Evolutionary conservation across 2,888 invertebrate genomes (phyloP).

Genomic region (Coleophora flavipennella): DNA sequence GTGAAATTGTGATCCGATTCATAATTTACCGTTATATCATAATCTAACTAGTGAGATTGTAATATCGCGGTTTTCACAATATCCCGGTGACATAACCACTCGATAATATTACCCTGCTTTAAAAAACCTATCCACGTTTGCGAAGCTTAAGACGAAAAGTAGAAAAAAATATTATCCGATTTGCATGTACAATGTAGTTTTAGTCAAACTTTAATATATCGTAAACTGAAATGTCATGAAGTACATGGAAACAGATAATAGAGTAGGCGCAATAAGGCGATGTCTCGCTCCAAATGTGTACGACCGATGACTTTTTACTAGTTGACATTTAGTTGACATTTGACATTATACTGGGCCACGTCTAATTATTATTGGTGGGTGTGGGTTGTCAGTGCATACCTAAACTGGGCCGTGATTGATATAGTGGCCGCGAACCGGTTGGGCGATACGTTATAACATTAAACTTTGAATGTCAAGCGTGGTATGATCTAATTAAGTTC

Average conservation of each 20-base stretch:
- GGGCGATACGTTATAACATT: constrained; percentile 41
- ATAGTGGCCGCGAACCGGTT: constrained; percentile 31
- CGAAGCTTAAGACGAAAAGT: too few species aligned
- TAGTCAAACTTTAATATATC: neutral
- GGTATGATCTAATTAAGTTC: constrained; percentile 47
- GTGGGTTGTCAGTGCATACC: constrained; percentile 54
- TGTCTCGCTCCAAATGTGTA: constrained; percentile 8
- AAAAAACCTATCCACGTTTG: too few species aligned
- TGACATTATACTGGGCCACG: constrained; percentile 56
- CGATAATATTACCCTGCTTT: too few species aligned
- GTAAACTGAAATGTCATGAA: constrained; percentile 1
- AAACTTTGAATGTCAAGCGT: constrained; percentile 42
- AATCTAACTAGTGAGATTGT: too few species aligned
- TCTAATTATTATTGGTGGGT: constrained; percentile 64
- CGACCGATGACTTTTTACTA: constrained; percentile 45
- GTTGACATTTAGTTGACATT: constrained; percentile 63
- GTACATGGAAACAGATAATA: constrained; percentile 23
- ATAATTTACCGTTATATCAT: too few species aligned
- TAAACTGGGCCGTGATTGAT: constrained; percentile 46
- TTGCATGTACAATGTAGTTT: too few species aligned
- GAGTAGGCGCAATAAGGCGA: neutral
- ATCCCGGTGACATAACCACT: too few species aligned
- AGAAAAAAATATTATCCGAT: too few species aligned
- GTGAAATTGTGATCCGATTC: too few species aligned
- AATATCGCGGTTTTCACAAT: too few species aligned